Evolutionary conservation across 1,140 invertebrate genomes (phyloP).

Genomic region (Zaprionus inermis): DNA sequence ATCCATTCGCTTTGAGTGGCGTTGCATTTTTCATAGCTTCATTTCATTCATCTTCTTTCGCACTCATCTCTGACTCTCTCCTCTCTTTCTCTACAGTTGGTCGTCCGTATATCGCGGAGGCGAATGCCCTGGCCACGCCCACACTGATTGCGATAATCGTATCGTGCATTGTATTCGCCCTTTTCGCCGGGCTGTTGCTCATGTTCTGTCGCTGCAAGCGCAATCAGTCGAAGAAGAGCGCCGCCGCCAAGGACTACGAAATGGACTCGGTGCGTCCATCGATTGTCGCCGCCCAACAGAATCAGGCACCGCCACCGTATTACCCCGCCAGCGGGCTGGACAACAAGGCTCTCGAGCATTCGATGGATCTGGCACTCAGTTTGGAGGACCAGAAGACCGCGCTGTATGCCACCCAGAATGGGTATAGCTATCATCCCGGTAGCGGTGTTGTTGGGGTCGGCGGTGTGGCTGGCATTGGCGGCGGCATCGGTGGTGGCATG

Average conservation of each 20-base stretch:
- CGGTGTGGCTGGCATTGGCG: slow-evolving; percentile 80
- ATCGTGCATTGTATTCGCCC: slow-evolving; percentile 91
- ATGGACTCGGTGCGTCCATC: slow-evolving; percentile 93
- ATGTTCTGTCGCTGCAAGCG: slow-evolving; percentile 94
- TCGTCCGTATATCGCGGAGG: slow-evolving; percentile 91
- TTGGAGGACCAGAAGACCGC: slow-evolving; percentile 92
- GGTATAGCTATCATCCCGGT: slow-evolving; percentile 91
- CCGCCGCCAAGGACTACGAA: slow-evolving; percentile 93
- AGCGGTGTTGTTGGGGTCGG: slow-evolving; percentile 84
- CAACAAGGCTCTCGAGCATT: slow-evolving; percentile 95
- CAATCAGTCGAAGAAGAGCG: slow-evolving; percentile 91
- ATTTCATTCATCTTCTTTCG: slow-evolving; percentile 56
- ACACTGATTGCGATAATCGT: slow-evolving; percentile 92
- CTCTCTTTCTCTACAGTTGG: slow-evolving; percentile 86
- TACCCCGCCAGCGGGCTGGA: slow-evolving; percentile 93
- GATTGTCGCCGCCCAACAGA: slow-evolving; percentile 90
- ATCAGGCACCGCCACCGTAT: slow-evolving; percentile 93
- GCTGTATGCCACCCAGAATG: slow-evolving; percentile 92
- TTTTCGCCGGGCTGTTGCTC: slow-evolving; percentile 90
- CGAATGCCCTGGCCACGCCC: slow-evolving; percentile 90
- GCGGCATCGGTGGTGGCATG: slow-evolving; percentile 75
- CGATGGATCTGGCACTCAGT: slow-evolving; percentile 91
- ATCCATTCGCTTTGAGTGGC: slow-evolving; percentile 72
- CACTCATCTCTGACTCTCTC: slow-evolving; percentile 7
- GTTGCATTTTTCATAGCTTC: slow-evolving; percentile 79